Evolutionary conservation across 1,140 invertebrate genomes (phyloP), one percentile per base, ranked within the genome.

Genomic region (Aleiodes sp.): DNA sequence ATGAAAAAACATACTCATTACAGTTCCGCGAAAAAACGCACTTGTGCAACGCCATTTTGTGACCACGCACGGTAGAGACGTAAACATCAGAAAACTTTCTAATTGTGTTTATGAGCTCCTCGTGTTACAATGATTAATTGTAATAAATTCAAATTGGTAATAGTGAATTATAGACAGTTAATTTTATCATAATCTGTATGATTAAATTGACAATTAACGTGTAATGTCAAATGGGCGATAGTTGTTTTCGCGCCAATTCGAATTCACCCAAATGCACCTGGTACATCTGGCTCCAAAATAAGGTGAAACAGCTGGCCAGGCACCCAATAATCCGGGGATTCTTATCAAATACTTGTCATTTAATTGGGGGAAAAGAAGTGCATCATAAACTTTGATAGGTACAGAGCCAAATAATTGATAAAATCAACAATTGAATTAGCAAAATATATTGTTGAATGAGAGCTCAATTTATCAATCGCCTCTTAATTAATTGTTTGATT

Each of bases 1-100:
- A 16, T n/a, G n/a, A 6, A 12, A 12, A 12, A 43, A 43, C 2
- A 4, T 16, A 43, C n/a, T 4, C 12, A 59, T 31, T 3, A 14
- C 57, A 35, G 59, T 60, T 65, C 19, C 14, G 57, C 52, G 37
- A 64, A 28, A 16, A 63, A 60, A 61, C 57, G 71, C 68, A 69
- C 28, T 64, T 68, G 61, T 65, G 62, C 70, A 76, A 77, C 78
- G 78, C 78, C 78, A 80, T 80, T 80, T 80, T 80, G 78, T 80
- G 78, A 68, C 46, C 76, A 71, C 72, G 41, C 76, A 65, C 70
- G 56, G 68, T 65, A 70, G 62, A 67, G 72, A 80, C 74, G 73
- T 80, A 80, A 78, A 80, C 77, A 80, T 75, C 76, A 74, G 9
- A 33, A 33, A 70, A 75, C 77, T 78, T 80, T 78, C 70, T 78